A percentile compares a stretch with the other conserved stretches of the same genome.
phyloP scores from a whole-genome alignment of 2,888 invertebrate genomes.

The Erynnis tages region DNA sequence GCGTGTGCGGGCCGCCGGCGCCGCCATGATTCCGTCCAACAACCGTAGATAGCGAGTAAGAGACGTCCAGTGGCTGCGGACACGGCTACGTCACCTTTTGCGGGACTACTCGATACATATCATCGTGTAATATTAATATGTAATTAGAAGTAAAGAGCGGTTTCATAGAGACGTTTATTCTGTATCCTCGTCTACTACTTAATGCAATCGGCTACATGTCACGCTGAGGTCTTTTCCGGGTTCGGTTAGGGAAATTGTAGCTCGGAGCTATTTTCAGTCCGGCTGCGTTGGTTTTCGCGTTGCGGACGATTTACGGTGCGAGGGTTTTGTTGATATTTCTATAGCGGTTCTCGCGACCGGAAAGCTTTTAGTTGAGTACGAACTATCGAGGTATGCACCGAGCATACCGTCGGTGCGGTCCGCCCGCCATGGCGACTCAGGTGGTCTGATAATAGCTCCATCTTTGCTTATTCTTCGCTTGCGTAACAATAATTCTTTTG shows the following conservation, averaged over 20 bases:
- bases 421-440: conserved; percentile 34
- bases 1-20: conserved; percentile 56
- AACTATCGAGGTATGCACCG: conserved; percentile 33
- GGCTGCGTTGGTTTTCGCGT: conserved; percentile 32
- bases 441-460: conserved; percentile 39
- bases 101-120: conserved; percentile 88
- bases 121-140: conserved; percentile 85
- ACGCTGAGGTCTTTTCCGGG: conserved; percentile 55
- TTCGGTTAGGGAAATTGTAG: conserved; percentile 56
- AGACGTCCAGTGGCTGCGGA: conserved; percentile 81
- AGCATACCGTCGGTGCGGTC: conserved; percentile 40
- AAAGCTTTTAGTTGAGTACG: conserved; percentile 25
- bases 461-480: conserved; percentile 50
- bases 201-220: conserved; percentile 77
- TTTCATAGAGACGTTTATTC: conserved; percentile 82
- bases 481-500: conserved; percentile 22
- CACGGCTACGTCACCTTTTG: conserved; percentile 81
- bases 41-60: conserved; percentile 82
- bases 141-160: conserved; percentile 78
- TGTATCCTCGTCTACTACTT: conserved; percentile 77
- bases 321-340: conserved; percentile 25
- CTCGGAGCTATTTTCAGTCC: conserved; percentile 45
- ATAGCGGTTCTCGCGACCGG: conserved; percentile 18
- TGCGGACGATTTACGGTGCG: conserved; percentile 20
- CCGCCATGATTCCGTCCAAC: conserved; percentile 82